phyloP scores from a whole-genome alignment of 2,888 invertebrate species.

The Hymenopus coronatus region DNA sequence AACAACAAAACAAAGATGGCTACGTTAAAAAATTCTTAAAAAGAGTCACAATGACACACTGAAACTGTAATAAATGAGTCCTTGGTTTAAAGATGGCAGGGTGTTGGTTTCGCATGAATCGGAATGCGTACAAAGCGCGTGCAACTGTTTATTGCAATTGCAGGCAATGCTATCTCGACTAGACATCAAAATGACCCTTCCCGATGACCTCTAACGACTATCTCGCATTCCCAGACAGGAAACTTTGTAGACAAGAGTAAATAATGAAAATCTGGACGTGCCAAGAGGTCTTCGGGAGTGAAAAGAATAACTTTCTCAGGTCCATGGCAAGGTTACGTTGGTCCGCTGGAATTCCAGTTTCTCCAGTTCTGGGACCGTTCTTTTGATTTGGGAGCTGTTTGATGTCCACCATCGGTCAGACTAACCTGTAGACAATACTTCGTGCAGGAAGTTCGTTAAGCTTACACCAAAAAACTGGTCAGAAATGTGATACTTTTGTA shows the following conservation, averaged over 20 bases:
- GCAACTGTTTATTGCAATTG: background rate
- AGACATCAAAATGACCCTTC: background rate
- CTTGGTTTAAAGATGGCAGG: too few species aligned
- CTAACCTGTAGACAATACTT: too few species aligned
- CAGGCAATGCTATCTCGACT: background rate
- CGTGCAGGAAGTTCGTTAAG: too few species aligned
- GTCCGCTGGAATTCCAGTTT: background rate
- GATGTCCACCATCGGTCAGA: too few species aligned
- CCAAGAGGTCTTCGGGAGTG: background rate
- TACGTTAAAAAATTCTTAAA: too few species aligned
- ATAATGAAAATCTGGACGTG: background rate
- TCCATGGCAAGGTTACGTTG: background rate
- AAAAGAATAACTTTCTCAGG: background rate
- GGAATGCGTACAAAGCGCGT: background rate
- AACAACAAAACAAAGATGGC: too few species aligned
- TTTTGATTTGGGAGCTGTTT: too few species aligned
- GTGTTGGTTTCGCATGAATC: background rate
- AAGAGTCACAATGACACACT: too few species aligned
- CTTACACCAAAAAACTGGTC: too few species aligned
- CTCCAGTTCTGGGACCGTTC: background rate
- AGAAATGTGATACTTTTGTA: too few species aligned
- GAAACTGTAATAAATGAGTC: too few species aligned
- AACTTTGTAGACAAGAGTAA: background rate
- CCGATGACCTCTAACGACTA: background rate
- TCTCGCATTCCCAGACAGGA: background rate